A percentile compares a stretch with the other conserved stretches of the same genome.
Evolutionary conservation across 2,797 vertebrate species (phyloP).

Genomic region (Aphelocoma californica): DNA sequence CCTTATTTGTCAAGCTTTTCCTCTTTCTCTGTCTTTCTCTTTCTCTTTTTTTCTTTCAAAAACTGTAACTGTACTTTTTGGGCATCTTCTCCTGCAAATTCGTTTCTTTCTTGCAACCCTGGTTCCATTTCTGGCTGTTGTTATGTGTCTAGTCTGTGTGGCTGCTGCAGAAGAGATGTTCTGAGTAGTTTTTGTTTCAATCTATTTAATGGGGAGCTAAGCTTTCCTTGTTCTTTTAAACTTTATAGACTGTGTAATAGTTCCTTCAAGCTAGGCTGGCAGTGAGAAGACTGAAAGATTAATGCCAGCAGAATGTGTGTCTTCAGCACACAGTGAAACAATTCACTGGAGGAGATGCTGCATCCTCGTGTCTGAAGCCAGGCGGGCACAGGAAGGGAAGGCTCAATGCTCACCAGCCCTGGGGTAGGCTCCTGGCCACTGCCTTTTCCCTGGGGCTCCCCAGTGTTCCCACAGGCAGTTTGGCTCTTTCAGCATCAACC

Average conservation of each 20-base stretch:
- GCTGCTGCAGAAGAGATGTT: background rate
- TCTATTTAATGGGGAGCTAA: background rate
- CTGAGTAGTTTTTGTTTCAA: background rate
- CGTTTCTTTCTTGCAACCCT: background rate
- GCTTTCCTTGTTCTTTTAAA: slow-evolving; percentile 13
- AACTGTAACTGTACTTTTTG: background rate
- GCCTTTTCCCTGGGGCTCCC: background rate
- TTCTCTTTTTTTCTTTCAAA: too few relatives aligned
- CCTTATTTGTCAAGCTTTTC: background rate
- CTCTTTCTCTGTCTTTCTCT: background rate
- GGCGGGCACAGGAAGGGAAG: background rate
- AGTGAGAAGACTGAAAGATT: background rate
- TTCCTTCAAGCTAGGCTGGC: slow-evolving; percentile 10
- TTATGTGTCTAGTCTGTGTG: background rate
- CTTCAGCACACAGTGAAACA: background rate
- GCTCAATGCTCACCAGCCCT: background rate
- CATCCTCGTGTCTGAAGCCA: background rate
- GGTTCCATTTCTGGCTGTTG: background rate
- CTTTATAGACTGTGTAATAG: slow-evolving; percentile 39
- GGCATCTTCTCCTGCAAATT: background rate
- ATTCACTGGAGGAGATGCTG: background rate
- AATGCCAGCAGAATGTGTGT: background rate
- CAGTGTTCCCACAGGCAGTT: too few relatives aligned
- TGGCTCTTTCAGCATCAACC: background rate
- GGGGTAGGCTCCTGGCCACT: background rate